Conservation (phyloP, 1,140 invertebrate genomes). For the Cotesia glomerata region DNA sequence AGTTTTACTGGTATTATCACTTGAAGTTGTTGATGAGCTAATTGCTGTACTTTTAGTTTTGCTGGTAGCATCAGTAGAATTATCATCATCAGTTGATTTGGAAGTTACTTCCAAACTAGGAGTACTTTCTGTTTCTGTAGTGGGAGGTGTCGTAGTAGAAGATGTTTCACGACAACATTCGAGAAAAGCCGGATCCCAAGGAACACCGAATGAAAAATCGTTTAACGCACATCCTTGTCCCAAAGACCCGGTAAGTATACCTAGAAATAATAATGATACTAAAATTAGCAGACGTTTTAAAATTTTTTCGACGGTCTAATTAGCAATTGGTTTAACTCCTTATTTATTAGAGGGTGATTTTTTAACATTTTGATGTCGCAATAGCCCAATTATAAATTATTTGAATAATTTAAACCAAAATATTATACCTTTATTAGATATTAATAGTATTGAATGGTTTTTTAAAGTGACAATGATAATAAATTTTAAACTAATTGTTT, state of each 20-base stretch:
- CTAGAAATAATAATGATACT: constrained; percentile 33
- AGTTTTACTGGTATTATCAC: background rate
- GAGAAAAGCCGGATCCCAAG: constrained; percentile 65
- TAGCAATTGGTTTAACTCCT: no score
- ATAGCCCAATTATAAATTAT: no score
- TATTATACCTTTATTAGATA: no score
- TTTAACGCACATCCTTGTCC: constrained; percentile 61
- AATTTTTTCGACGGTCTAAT: no score
- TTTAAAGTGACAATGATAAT: no score
- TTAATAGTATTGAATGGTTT: no score
- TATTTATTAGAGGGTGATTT: no score
- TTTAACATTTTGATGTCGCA: no score
- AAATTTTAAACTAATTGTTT: no score
- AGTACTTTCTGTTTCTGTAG: background rate
- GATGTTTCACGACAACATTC: constrained; percentile 63
- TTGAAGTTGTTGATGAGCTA: constrained; percentile 2
- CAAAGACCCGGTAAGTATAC: constrained; percentile 58
- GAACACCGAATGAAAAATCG: constrained; percentile 60
- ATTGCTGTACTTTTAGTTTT: background rate
- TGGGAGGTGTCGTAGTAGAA: constrained; percentile 36
- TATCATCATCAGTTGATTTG: constrained; percentile 23
- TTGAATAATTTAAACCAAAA: no score
- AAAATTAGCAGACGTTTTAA: no score
- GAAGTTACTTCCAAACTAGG: constrained; percentile 15
- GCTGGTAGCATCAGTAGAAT: background rate